These are phyloP conservation scores for Epinotia nisella DNA, from an alignment of 2,888 invertebrate genomes.

Conservation along the genomic window DNA sequence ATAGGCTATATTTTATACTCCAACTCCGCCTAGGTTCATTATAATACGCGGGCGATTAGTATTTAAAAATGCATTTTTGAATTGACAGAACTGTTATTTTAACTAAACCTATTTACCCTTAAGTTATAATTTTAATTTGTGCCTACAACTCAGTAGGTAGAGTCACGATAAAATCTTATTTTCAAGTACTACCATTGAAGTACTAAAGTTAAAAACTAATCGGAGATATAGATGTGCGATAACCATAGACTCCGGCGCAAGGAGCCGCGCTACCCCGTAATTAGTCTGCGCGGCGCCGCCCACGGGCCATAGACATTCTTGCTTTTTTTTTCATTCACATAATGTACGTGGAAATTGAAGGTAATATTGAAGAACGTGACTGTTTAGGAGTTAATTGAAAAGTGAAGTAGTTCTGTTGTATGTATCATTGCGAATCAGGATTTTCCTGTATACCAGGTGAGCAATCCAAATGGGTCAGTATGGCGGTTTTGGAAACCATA, in stretches of 20 bases:
- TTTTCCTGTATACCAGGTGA: no score
- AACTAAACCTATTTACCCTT: no score
- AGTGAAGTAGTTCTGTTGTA: constrained; percentile 22
- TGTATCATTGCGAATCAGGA: neutral
- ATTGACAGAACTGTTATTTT: no score
- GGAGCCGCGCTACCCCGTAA: constrained; percentile 67
- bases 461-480: no score
- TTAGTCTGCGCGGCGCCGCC: constrained; percentile 75
- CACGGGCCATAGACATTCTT: constrained; percentile 60
- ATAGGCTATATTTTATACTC: no score
- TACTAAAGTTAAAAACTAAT: constrained; percentile 25
- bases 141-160: neutral
- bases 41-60: no score
- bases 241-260: constrained; percentile 52
- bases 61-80: no score
- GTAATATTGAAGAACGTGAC: constrained; percentile 39
- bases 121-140: neutral
- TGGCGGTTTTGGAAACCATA: no score
- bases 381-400: constrained; percentile 44
- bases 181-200: constrained; percentile 21
- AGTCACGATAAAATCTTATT: neutral
- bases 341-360: constrained; percentile 35
- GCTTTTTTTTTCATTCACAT: constrained; percentile 52
- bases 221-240: constrained; percentile 45
- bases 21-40: no score